phyloP scores from a whole-genome alignment of 23 tunicate genomes.

The Phallusia fumigata region DNA sequence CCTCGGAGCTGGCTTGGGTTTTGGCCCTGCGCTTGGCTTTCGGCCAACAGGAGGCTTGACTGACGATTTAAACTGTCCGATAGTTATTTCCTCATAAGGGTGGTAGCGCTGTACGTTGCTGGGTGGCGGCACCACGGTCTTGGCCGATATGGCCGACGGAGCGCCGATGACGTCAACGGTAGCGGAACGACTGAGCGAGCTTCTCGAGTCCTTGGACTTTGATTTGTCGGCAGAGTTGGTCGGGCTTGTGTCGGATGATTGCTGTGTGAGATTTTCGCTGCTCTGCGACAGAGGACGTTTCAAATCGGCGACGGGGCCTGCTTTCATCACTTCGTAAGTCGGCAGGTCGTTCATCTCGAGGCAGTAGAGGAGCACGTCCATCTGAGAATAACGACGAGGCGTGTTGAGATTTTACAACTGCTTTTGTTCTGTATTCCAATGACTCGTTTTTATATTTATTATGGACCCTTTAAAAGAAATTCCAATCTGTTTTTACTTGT shows the following conservation, averaged over 20 bases:
- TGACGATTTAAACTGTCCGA: slow-evolving; percentile 42
- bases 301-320: background rate
- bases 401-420: too few species aligned
- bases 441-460: too few species aligned
- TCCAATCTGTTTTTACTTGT: too few species aligned
- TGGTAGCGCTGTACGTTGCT: slow-evolving; percentile 50
- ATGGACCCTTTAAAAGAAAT: too few species aligned
- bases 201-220: background rate
- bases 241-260: background rate
- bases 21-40: slow-evolving; percentile 30
- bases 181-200: slow-evolving; percentile 1
- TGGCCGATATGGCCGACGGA: background rate
- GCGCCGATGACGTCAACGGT: slow-evolving; percentile 7
- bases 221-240: background rate
- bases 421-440: too few species aligned
- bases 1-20: slow-evolving; percentile 73
- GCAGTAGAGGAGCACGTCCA: slow-evolving; percentile 78
- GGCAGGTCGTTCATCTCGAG: slow-evolving; percentile 67
- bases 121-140: slow-evolving; percentile 32
- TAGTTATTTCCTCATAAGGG: slow-evolving; percentile 73
- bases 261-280: background rate
- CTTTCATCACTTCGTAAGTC: slow-evolving; percentile 35
- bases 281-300: slow-evolving; percentile 1
- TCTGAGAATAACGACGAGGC: slow-evolving; percentile 30
- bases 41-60: slow-evolving; percentile 34